These are phyloP conservation scores for Agriopis leucophaearia DNA, from an alignment of 2,888 invertebrate genomes.

Conservation along the genomic window DNA sequence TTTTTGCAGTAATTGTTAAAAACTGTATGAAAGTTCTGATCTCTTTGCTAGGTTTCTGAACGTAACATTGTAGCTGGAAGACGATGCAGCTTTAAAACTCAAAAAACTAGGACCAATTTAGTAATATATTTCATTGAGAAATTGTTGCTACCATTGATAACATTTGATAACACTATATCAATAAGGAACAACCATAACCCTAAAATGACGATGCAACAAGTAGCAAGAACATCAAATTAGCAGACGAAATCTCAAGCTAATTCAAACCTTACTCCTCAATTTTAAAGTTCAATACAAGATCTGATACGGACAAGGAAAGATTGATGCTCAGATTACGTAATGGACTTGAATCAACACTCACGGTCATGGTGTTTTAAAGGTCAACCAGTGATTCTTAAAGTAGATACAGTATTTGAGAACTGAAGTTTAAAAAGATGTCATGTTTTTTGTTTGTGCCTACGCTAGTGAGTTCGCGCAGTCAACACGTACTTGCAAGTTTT, in stretches of 20 bases:
- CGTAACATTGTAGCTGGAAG: too few relatives aligned
- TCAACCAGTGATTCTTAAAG: slow-evolving; percentile 66
- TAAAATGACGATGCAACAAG: slow-evolving; percentile 64
- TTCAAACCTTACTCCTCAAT: slow-evolving; percentile 19
- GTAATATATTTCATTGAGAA: slow-evolving; percentile 8
- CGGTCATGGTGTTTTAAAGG: slow-evolving; percentile 80
- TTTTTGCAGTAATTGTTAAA: too few relatives aligned
- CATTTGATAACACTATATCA: slow-evolving; percentile 55
- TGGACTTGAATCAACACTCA: slow-evolving; percentile 76
- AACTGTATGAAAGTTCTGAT: too few relatives aligned
- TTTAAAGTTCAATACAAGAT: slow-evolving; percentile 38
- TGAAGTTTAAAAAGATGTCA: slow-evolving; percentile 28
- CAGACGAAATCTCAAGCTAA: slow-evolving; percentile 29
- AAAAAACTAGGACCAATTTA: neutral
- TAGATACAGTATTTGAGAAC: slow-evolving; percentile 56
- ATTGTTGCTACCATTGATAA: slow-evolving; percentile 33
- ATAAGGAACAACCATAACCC: slow-evolving; percentile 63
- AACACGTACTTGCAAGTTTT: neutral
- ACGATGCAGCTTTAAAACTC: too few relatives aligned
- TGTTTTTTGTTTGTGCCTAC: slow-evolving; percentile 20
- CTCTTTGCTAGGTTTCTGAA: too few relatives aligned
- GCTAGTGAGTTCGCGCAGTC: neutral
- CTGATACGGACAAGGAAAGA: slow-evolving; percentile 61
- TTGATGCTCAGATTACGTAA: slow-evolving; percentile 77
- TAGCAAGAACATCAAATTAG: slow-evolving; percentile 57